Base-by-base conservation (phyloP, 2,797 vertebrate genomes). In the Selene dorsalis region DNA sequence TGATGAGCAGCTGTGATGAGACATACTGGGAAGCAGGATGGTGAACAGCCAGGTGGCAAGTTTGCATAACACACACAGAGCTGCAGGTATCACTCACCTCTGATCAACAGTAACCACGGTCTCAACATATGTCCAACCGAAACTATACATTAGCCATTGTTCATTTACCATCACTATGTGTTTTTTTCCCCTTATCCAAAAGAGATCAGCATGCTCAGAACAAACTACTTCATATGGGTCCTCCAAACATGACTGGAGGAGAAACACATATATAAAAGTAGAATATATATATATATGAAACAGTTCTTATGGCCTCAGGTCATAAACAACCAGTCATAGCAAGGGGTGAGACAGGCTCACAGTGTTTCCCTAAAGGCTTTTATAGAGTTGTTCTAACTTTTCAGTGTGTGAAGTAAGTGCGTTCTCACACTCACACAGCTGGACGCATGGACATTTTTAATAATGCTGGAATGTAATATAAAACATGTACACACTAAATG, bases 221-320 rank as follows among this genome's bases (percentile, higher is more conserved):
- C 8, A 14, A 43, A n/a, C 32, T 16, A n/a, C 20, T 39, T 35
- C 67, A 22, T 63, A 5, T 13, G 0, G 39, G 48, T 60, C 30
- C 5, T 72, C 35, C 1, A 0, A 35, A 20, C 20, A 8, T 20
- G 16, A 58, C 30, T 64, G 18, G 65, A 45, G 16, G 39, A n/a
- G 72, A 79, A 71, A 18, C 30, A 18, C 52, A 16, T 76, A 62
- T 35, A 12, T 52, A 52, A 39, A 35, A 35, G 5, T 6, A 35
- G 32, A 35, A 35, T 6, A 6, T 35, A 8, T 35, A 35, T 32
- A 32, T 30, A 30, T 30, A 30, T 30, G 3, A n/a, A n/a, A 30
- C 2, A 30, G 7, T 35, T 35, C 7, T 35, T 8, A 35, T 35
- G 32, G 32, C 32, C 32, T 35, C 39, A 12, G 39, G 39, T 41